Percentiles rank a stretch among this genome's conserved stretches.
phyloP scores from a whole-genome alignment of 2,888 invertebrate genomes.

The Hypomecis atomaria region DNA sequence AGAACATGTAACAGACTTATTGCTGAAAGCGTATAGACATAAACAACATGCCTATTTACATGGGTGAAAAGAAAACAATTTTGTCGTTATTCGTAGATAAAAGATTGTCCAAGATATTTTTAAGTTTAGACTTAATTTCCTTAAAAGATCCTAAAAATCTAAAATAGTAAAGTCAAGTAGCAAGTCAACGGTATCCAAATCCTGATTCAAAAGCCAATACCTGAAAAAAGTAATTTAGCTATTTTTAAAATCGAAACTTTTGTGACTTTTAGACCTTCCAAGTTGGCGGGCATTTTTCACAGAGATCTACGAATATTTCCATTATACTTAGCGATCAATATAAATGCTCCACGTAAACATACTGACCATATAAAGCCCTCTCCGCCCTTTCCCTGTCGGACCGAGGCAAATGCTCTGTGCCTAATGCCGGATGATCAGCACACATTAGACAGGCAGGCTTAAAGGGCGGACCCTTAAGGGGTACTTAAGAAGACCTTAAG shows the following conservation, averaged over 20 bases:
- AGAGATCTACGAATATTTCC: background rate
- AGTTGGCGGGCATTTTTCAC: background rate
- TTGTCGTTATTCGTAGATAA: background rate
- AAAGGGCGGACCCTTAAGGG: slow-evolving; percentile 37
- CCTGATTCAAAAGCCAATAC: too few species aligned
- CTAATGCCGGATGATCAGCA: slow-evolving; percentile 64
- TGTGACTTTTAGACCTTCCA: too few species aligned
- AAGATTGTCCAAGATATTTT: too few species aligned
- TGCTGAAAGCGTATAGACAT: background rate
- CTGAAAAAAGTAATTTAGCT: too few species aligned
- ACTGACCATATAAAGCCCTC: slow-evolving; percentile 26
- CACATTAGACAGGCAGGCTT: slow-evolving; percentile 51
- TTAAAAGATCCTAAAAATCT: too few species aligned
- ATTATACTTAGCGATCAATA: slow-evolving; percentile 1
- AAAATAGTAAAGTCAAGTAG: too few species aligned
- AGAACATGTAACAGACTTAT: background rate
- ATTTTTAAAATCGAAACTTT: too few species aligned
- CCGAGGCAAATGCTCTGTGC: slow-evolving; percentile 44
- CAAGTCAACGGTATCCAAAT: too few species aligned
- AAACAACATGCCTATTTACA: background rate
- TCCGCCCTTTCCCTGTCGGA: slow-evolving; percentile 60
- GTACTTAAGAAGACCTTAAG: slow-evolving; percentile 46
- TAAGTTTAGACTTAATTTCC: too few species aligned
- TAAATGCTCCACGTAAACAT: background rate
- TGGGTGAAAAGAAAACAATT: background rate